Conservation (phyloP, 2,113 vertebrate genomes). For the Lampris incognitus region DNA sequence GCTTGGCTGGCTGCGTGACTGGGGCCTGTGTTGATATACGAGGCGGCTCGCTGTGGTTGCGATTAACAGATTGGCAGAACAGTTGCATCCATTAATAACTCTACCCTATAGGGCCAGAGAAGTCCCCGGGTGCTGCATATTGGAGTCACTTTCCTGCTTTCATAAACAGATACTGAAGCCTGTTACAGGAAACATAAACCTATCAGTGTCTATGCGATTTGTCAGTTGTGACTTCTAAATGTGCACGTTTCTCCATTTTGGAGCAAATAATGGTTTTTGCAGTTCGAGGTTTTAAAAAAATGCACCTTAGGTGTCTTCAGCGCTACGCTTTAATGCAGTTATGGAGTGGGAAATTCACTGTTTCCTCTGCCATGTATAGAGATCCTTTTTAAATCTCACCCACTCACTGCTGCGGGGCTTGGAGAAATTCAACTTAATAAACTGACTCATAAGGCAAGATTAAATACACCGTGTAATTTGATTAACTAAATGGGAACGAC, state of each 20-base stretch:
- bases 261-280: slow-evolving; percentile 47
- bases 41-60: slow-evolving; percentile 69
- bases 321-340: slow-evolving; percentile 36
- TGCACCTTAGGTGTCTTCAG: slow-evolving; percentile 65
- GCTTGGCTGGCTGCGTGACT: not conserved
- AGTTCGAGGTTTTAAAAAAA: slow-evolving; percentile 51
- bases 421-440: slow-evolving; percentile 78
- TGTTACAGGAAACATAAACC: slow-evolving; percentile 14
- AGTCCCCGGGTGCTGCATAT: slow-evolving; percentile 29
- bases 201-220: slow-evolving; percentile 33
- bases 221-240: slow-evolving; percentile 58
- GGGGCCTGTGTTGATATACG: slow-evolving; percentile 72
- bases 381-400: slow-evolving; percentile 70
- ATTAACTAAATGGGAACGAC: slow-evolving; percentile 75
- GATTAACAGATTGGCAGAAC: slow-evolving; percentile 76
- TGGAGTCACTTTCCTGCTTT: slow-evolving; percentile 44
- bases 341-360: slow-evolving; percentile 39
- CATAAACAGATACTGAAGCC: slow-evolving; percentile 48
- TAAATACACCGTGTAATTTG: slow-evolving; percentile 81
- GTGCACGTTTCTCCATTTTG: slow-evolving; percentile 55
- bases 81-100: slow-evolving; percentile 75
- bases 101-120: slow-evolving; percentile 54
- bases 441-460: slow-evolving; percentile 79
- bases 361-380: slow-evolving; percentile 48
- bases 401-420: slow-evolving; percentile 72